Percentiles rank a stretch among this genome's conserved stretches.
phyloP scores from a whole-genome alignment of 2,888 invertebrate species.

The Euzetes globulus region DNA sequence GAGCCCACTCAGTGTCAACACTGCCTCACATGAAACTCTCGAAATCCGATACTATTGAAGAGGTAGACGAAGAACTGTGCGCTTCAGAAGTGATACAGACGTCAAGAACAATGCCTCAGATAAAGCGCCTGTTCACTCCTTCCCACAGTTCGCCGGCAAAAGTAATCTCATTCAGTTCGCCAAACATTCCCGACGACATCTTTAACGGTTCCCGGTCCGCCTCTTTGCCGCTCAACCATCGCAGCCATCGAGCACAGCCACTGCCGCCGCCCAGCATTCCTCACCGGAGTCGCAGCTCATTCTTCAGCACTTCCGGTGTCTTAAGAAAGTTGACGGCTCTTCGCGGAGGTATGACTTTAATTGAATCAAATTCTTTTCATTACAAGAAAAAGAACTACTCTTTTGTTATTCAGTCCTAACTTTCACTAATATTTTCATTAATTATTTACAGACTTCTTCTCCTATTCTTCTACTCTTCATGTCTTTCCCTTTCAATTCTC shows the following conservation, averaged over 20 bases:
- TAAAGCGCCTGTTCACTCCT: background rate
- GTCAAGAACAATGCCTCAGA: constrained; percentile 33
- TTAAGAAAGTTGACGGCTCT: constrained; percentile 41
- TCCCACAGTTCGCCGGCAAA: background rate
- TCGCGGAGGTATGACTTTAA: constrained; percentile 36
- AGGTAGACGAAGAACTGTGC: constrained; percentile 38
- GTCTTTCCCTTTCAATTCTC: background rate
- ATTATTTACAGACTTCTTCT: constrained; percentile 1
- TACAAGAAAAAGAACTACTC: background rate
- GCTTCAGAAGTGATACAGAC: background rate
- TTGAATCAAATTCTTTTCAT: background rate
- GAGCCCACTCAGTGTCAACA: background rate
- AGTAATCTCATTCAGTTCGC: constrained; percentile 40
- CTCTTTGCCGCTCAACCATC: constrained; percentile 37
- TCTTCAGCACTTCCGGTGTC: constrained; percentile 42
- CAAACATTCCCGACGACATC: constrained; percentile 39
- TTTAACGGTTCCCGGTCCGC: constrained; percentile 37
- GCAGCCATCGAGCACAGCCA: constrained; percentile 8
- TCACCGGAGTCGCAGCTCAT: constrained; percentile 39
- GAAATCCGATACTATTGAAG: constrained; percentile 41
- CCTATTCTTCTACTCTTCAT: background rate
- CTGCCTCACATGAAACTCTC: constrained; percentile 37
- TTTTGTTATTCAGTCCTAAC: background rate
- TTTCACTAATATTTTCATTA: background rate
- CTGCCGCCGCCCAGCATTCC: constrained; percentile 31